Base-by-base conservation (phyloP, 1,140 invertebrate species). In the Paracyclopina nana region DNA sequence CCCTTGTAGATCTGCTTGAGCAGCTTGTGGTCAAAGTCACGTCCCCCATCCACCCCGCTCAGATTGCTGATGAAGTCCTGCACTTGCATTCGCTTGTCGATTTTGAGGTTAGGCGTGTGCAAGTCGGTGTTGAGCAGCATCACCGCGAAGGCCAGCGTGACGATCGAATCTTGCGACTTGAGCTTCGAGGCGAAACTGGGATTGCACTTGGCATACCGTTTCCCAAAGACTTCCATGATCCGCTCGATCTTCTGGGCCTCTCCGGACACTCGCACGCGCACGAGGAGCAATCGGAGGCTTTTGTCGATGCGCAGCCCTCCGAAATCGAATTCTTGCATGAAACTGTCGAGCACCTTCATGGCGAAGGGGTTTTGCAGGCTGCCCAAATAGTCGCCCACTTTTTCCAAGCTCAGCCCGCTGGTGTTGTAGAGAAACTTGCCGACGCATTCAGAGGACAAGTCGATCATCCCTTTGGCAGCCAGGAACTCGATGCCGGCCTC, bases 91-190 rank as follows among this genome's bases (percentile, higher is more conserved):
- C 68, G 61, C 22, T 64, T 58, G 52, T 71, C 67, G 26, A 16
- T 16, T 58, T 72, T 72, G 48, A 74, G 63, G 50, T 66, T 71
- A 22, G 69, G 65, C 53, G 70, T 71, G 54, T 76, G 73, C 12
- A 75, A 58, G 58, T 76, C 73, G 11, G 74, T 76, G 58, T 75
- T 75, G 12, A 75, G 61, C 70, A 75, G 72, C 45, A 75, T 74
- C 22, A 74, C 70, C 20, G 74, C 73, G 64, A 73, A 76, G 5
- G 72, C 66, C 18, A 75, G 57, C 30, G 75, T 65, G 57, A 74
- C 70, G 8, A 75, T 62, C 8, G 66, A 68, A 56, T 60, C 59
- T 12, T 59, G 46, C 51, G 55, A 57, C n/a, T 57, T 52, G n/a
- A 57, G 46, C 30, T 53, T 41, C 50, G 53, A 18, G 58, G 11